Evolutionary conservation across 2,888 invertebrate species (phyloP).

Genomic region (Torymus tubicola): DNA sequence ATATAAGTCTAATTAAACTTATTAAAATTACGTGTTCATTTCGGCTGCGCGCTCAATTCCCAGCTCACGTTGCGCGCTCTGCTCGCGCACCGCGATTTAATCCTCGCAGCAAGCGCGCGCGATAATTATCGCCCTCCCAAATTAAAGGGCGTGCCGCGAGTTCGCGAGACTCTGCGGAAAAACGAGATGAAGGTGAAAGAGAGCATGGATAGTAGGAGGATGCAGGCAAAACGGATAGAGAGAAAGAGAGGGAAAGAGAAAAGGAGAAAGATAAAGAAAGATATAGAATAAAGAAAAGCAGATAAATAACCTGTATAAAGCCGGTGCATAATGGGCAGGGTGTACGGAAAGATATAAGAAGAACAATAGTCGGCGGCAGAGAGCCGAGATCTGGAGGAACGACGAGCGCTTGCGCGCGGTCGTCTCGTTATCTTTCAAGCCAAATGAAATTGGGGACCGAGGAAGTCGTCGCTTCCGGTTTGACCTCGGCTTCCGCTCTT

Average conservation of each 20-base stretch:
- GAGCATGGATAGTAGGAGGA: too few species aligned
- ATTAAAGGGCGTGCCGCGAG: too few species aligned
- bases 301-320: slow-evolving; percentile 50
- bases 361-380: slow-evolving; percentile 23
- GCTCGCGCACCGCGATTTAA: too few species aligned
- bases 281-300: not conserved
- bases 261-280: not conserved
- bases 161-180: too few species aligned
- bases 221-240: not conserved
- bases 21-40: too few species aligned
- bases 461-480: slow-evolving; percentile 44
- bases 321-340: slow-evolving; percentile 37
- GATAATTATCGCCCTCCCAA: too few species aligned
- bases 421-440: slow-evolving; percentile 50
- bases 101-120: too few species aligned
- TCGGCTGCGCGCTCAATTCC: too few species aligned
- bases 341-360: slow-evolving; percentile 27
- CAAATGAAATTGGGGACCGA: slow-evolving; percentile 48
- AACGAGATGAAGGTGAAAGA: too few species aligned
- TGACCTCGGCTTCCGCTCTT: slow-evolving; percentile 46
- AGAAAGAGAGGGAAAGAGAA: not conserved
- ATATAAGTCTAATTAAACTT: not conserved
- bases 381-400: slow-evolving; percentile 2
- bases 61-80: too few species aligned
- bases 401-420: not conserved